phyloP scores from a whole-genome alignment of 2,113 vertebrate genomes.

The Sinocyclocheilus grahami region DNA sequence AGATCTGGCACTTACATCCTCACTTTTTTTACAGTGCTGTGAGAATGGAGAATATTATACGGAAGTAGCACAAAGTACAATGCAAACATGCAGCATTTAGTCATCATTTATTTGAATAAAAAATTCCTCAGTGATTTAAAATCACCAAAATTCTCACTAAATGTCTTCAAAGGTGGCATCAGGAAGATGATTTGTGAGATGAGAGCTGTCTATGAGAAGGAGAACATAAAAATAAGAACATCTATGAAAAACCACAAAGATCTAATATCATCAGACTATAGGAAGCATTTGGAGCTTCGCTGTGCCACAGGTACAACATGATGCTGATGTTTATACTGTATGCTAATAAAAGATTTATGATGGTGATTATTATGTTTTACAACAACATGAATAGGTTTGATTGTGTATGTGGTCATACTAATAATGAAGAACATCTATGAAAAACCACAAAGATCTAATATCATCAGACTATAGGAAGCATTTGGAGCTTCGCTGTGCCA shows the following conservation, averaged over 20 bases:
- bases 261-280: neutral
- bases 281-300: conserved; percentile 20
- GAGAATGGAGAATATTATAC: conserved; percentile 29
- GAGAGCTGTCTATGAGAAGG: conserved; percentile 61
- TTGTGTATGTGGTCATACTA: neutral
- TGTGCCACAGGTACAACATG: conserved; percentile 50
- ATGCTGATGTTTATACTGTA: neutral
- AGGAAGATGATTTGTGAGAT: conserved; percentile 68
- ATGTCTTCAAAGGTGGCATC: conserved; percentile 65
- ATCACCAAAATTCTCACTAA: neutral
- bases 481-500: conserved; percentile 36
- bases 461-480: neutral
- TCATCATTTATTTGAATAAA: neutral
- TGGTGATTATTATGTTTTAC: neutral
- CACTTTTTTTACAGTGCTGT: conserved; percentile 3
- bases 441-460: neutral
- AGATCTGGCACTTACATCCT: conserved; percentile 43
- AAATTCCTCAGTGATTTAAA: neutral
- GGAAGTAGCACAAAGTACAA: neutral
- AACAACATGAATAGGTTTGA: neutral
- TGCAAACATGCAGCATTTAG: neutral
- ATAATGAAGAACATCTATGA: conserved; percentile 46
- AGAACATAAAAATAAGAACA: conserved; percentile 49
- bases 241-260: conserved; percentile 29
- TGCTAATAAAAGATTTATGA: neutral